phyloP scores from a whole-genome alignment of 1,140 invertebrate species.

The Pogonomyrmex californicus region DNA sequence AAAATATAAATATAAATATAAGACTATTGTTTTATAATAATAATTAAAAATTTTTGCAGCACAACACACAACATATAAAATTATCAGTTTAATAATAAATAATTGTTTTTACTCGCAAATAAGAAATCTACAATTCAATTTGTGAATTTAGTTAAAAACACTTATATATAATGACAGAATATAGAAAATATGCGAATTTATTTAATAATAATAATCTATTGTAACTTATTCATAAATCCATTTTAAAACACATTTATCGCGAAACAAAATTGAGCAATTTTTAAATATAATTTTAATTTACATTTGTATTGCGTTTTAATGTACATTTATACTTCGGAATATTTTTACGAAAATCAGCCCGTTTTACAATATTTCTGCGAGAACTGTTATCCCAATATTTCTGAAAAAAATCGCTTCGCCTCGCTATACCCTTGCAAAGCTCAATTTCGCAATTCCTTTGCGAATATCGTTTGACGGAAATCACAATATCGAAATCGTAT shows the following conservation, averaged over 20 bases:
- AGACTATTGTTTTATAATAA: not conserved
- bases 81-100: not conserved
- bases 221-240: not conserved
- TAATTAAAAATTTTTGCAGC: not conserved
- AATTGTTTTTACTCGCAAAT: not conserved
- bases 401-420: not conserved
- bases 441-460: not conserved
- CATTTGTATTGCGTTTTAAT: not conserved
- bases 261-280: not conserved
- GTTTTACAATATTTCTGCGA: not conserved
- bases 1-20: not conserved
- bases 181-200: slow-evolving; percentile 9
- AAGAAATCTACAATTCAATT: not conserved
- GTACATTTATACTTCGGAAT: not conserved
- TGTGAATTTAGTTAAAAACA: slow-evolving; percentile 2
- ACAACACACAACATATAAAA: not conserved
- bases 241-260: not conserved
- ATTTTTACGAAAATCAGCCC: slow-evolving; percentile 5
- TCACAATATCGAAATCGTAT: not conserved
- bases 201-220: slow-evolving; percentile 16
- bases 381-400: slow-evolving; percentile 19
- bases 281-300: slow-evolving; percentile 28
- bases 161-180: not conserved
- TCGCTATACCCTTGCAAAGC: not conserved
- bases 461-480: not conserved